Conservation (phyloP, 1,140 invertebrate species). For the Heliconius nattereri region DNA sequence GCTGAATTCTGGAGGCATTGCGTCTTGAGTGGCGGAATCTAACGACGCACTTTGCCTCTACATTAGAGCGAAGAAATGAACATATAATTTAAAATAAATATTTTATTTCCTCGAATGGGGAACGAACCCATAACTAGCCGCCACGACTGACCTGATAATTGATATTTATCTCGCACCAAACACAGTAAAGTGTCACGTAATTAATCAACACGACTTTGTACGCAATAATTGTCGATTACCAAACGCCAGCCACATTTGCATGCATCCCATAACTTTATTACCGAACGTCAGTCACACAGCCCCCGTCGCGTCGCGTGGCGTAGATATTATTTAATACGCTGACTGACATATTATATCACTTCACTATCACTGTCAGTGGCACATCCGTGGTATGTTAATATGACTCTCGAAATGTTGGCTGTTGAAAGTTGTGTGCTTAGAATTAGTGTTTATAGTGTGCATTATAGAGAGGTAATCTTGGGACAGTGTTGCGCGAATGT, state of each 20-base stretch:
- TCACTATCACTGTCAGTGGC: background rate
- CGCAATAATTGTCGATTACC: constrained; percentile 26
- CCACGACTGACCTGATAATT: background rate
- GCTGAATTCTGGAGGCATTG: too few species aligned
- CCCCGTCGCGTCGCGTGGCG: background rate
- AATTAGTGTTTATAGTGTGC: background rate
- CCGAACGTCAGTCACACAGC: constrained; percentile 19
- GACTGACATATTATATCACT: constrained; percentile 14
- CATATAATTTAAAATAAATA: too few species aligned
- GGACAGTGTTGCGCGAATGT: too few species aligned
- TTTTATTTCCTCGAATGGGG: too few species aligned
- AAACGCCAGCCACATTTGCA: constrained; percentile 23
- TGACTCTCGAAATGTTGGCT: background rate
- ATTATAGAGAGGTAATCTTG: too few species aligned
- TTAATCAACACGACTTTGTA: background rate
- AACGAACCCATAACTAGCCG: too few species aligned
- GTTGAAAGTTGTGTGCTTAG: background rate
- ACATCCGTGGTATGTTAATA: background rate
- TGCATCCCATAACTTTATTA: constrained; percentile 26
- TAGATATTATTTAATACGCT: constrained; percentile 19
- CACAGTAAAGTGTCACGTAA: background rate
- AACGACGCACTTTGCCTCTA: too few species aligned
- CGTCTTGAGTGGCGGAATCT: too few species aligned
- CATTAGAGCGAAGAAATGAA: too few species aligned
- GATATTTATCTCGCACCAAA: background rate